A percentile compares a stretch with the other conserved stretches of the same genome.
Conservation (phyloP, 2,113 vertebrate species). For the Furnarius figulus region DNA sequence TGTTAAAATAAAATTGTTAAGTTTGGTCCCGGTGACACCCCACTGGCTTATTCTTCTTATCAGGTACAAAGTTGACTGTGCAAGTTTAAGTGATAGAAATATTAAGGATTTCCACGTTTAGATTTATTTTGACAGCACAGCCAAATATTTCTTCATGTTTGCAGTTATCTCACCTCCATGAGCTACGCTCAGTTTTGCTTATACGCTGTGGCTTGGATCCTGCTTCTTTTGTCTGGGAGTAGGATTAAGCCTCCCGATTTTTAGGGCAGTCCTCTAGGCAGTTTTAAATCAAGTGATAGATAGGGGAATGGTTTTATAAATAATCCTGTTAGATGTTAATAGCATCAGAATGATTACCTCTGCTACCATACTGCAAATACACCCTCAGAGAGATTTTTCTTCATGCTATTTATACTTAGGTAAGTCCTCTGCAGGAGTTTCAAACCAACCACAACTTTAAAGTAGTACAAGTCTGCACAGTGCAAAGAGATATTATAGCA, state of each 20-base stretch:
- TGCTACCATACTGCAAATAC: not conserved
- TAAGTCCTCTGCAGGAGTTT: not conserved
- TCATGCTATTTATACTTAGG: not conserved
- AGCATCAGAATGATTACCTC: constrained; percentile 32
- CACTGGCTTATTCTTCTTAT: not conserved
- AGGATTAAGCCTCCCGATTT: not conserved
- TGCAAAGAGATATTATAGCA: not conserved
- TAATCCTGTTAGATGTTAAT: constrained; percentile 40
- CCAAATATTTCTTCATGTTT: not conserved
- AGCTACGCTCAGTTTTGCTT: not conserved
- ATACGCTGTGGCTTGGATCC: not conserved
- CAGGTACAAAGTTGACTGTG: not conserved
- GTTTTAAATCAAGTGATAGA: not conserved
- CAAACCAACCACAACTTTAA: not conserved
- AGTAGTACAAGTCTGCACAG: not conserved
- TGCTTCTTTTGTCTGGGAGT: not conserved
- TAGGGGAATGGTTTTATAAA: not conserved
- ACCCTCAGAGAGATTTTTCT: not conserved
- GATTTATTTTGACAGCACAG: not conserved
- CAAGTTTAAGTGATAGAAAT: not conserved
- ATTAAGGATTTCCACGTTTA: not conserved
- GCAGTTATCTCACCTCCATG: not conserved
- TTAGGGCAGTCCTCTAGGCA: not conserved
- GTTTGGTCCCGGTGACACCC: not conserved
- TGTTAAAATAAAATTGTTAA: not conserved